Evolutionary conservation across 2,888 invertebrate species (phyloP), one percentile per base, ranked within the genome.

Genomic region (Subacronicta megacephala): DNA sequence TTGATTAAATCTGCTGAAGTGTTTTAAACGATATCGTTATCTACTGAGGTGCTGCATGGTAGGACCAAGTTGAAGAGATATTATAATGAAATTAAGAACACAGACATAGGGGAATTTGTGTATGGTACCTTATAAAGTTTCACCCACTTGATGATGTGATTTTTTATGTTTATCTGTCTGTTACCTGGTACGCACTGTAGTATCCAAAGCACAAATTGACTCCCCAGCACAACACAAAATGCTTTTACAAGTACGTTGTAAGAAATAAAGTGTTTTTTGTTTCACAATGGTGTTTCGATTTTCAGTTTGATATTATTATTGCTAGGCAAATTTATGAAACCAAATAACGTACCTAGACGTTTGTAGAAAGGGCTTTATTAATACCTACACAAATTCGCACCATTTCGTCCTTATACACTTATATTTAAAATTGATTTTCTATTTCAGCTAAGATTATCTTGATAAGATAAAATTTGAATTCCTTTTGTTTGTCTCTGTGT

Each of bases 61-160:
- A 92, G 87, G 89, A 81, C 69, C 80, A 80, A 81, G 80, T 74
- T 76, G 69, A 56, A 62, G 75, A 81, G 56, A 56, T 72, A 76
- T 67, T 72, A 62, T 35, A 67, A 47, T 66, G 62, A 74, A 76
- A 71, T 58, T 70, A 74, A 70, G 61, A 78, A 76, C 80, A 84
- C 86, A 85, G 83, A 79, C 68, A 69, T 90, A 90, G 90, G 92
- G 90, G 91, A 91, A 93, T 93, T 93, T 93, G 93, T 93, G 93
- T 93, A 93, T 85, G 93, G 93, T 93, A 92, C 93, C 93, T 93
- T 93, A 91, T 92, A 93, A 94, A 93, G 93, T 94, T 94, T 94
- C 93, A 94, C 93, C 93, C 93, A 91, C 90, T 90, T 83, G 72
- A 82, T 83, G 82, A 84, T 83, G 82, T 87, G 81, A 87, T 85